Percentiles rank a stretch among this genome's conserved stretches.
Evolutionary conservation across 1,140 invertebrate species (phyloP).

Genomic region (Pseudomyrmex pallidus): DNA sequence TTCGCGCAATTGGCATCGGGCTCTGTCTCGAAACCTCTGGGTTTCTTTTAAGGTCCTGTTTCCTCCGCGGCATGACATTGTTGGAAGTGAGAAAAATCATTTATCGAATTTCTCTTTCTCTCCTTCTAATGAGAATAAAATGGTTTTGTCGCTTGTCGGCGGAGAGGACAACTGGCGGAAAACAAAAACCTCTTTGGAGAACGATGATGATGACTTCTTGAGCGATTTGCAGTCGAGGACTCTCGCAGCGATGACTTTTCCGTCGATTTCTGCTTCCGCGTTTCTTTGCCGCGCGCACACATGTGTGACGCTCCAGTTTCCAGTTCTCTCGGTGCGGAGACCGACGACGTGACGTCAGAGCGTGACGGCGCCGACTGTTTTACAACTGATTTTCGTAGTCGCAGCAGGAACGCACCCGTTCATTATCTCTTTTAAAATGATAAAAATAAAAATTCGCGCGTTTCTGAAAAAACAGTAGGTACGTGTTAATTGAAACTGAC

Average conservation of each 20-base stretch:
- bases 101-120: background rate
- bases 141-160: background rate
- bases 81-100: too few relatives aligned
- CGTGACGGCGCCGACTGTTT: background rate
- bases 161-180: background rate
- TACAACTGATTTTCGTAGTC: slow-evolving; percentile 11
- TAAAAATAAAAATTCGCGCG: background rate
- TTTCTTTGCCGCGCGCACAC: background rate
- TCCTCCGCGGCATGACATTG: too few relatives aligned
- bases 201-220: background rate
- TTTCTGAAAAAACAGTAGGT: too few relatives aligned
- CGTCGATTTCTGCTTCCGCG: slow-evolving; percentile 1
- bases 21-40: too few relatives aligned
- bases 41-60: too few relatives aligned
- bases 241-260: background rate
- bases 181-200: background rate
- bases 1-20: background rate
- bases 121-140: background rate
- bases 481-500: too few relatives aligned
- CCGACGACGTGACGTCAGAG: background rate
- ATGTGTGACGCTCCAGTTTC: slow-evolving; percentile 20
- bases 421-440: background rate
- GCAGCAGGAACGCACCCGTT: background rate
- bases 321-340: background rate
- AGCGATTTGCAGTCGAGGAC: too few relatives aligned